A percentile compares a stretch with the other conserved stretches of the same genome.
phyloP scores from a whole-genome alignment of 37 sponge, comb jelly and placozoan species.

The Aphrocallistes beatrix region DNA sequence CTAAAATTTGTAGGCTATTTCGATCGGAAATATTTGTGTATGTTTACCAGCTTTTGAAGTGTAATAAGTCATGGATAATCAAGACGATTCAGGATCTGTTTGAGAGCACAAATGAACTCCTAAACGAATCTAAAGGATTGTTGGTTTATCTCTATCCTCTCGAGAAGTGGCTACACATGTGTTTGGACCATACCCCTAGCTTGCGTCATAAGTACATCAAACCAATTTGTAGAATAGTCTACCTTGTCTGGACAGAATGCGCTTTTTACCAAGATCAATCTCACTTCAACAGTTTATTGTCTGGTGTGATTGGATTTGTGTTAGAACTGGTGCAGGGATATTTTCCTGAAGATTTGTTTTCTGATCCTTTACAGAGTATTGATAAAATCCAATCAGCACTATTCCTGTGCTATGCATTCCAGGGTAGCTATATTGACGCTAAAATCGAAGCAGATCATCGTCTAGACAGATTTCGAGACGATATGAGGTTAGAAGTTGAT shows the following conservation, averaged over 20 bases:
- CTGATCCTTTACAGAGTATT: background rate
- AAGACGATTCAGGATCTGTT: background rate
- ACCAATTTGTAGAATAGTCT: background rate
- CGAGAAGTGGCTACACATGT: background rate
- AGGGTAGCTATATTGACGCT: slow-evolving; percentile 4
- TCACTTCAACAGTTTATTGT: background rate
- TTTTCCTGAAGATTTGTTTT: background rate
- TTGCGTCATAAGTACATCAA: background rate
- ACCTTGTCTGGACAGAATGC: background rate
- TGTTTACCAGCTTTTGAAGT: background rate
- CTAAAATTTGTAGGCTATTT: background rate
- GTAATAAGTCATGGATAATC: background rate
- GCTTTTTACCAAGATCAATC: background rate
- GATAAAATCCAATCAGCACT: background rate
- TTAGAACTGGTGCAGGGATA: background rate
- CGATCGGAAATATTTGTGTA: background rate
- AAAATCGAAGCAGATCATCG: background rate
- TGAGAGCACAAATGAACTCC: background rate
- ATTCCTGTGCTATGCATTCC: background rate
- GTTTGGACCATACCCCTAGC: background rate
- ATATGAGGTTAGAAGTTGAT: background rate
- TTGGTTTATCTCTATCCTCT: background rate
- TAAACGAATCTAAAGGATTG: background rate
- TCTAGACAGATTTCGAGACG: background rate
- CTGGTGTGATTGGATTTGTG: background rate